Evolutionary conservation across 2,113 vertebrate genomes (phyloP).

Genomic region (Chaenogobius annularis): DNA sequence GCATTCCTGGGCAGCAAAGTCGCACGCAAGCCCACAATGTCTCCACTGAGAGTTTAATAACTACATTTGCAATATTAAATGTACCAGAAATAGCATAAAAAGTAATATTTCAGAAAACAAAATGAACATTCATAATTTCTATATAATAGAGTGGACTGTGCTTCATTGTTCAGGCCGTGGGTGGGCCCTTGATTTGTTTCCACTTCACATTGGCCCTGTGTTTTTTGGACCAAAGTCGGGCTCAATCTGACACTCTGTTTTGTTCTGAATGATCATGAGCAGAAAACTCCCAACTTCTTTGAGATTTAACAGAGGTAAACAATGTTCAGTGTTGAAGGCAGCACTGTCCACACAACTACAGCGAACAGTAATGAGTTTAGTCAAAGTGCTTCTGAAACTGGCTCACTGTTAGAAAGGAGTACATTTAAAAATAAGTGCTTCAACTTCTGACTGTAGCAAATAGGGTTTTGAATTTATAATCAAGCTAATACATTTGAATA

Average conservation of each 20-base stretch:
- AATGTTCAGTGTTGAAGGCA: background rate
- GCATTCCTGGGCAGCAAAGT: conserved; percentile 34
- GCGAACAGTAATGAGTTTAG: background rate
- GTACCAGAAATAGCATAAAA: background rate
- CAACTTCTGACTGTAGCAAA: too few species aligned
- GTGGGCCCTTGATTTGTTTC: conserved; percentile 24
- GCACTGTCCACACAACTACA: background rate
- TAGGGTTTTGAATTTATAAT: background rate
- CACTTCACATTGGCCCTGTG: background rate
- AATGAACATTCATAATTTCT: background rate
- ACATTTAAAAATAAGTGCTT: too few species aligned
- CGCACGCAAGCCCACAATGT: conserved; percentile 7
- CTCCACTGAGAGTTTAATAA: conserved; percentile 4
- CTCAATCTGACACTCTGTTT: conserved; percentile 2
- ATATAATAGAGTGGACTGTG: background rate
- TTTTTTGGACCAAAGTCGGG: conserved; percentile 12
- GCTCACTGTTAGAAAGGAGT: background rate
- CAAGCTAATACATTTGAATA: background rate
- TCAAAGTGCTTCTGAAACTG: background rate
- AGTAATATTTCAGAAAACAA: conserved; percentile 2
- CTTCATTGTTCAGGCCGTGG: conserved; percentile 1
- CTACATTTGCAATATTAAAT: background rate
- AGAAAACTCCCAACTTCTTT: background rate
- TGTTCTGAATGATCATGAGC: conserved; percentile 9
- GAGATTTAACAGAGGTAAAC: conserved; percentile 7